A percentile compares a stretch with the other conserved stretches of the same genome.
Evolutionary conservation across 2,113 vertebrate species (phyloP).

Genomic region (Aleadryas rufinucha): DNA sequence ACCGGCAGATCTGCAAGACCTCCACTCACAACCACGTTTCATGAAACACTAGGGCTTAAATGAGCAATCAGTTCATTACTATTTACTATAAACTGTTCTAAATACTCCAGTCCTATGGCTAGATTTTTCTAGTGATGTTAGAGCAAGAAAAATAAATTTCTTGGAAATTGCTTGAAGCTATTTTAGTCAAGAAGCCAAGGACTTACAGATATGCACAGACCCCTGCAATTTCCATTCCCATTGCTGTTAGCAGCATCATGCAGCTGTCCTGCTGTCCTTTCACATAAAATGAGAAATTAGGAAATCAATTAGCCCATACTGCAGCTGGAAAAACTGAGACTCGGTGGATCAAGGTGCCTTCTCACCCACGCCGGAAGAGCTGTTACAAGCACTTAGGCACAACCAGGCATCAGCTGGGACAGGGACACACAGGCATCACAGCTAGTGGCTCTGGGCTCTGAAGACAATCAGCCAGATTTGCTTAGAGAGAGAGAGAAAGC

Average conservation of each 20-base stretch:
- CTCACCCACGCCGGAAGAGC: neutral
- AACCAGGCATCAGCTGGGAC: neutral
- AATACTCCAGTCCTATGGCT: neutral
- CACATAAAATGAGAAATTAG: neutral
- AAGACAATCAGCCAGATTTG: neutral
- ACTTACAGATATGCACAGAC: fast-evolving
- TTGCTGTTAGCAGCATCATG: neutral
- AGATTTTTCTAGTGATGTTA: neutral
- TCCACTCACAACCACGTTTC: fast-evolving
- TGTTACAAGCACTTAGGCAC: neutral
- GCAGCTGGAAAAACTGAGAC: neutral
- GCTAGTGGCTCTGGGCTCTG: neutral
- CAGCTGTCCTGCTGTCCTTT: neutral
- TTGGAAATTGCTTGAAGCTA: neutral
- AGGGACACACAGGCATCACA: neutral
- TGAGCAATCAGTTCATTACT: fast-evolving
- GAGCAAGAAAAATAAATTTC: neutral
- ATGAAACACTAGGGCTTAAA: neutral
- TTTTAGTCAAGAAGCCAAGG: neutral
- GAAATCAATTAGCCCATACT: neutral
- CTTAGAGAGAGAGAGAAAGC: neutral
- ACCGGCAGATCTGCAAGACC: neutral
- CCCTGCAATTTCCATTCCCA: neutral
- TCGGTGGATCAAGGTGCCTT: neutral
- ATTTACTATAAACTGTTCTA: neutral